phyloP scores from a whole-genome alignment of 2,113 vertebrate genomes.

The Coturnix japonica region DNA sequence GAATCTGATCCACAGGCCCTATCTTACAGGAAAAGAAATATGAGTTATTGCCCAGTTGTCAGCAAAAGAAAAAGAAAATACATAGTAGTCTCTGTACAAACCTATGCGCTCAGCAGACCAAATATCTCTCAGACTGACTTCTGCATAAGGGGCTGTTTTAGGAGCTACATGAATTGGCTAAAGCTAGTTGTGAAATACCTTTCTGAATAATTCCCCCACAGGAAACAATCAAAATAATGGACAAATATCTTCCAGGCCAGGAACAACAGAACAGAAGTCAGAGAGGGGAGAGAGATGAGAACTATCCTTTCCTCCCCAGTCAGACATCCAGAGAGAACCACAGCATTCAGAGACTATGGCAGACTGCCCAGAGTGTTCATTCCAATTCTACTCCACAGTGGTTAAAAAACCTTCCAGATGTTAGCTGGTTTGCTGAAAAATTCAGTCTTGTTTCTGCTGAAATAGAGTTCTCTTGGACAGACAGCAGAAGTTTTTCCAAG shows the following conservation, averaged over 20 bases:
- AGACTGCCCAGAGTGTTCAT: not conserved
- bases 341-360: not conserved
- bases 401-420: not conserved
- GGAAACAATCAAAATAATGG: not conserved
- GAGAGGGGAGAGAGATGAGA: not conserved
- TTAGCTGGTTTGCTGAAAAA: not conserved
- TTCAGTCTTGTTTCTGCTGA: not conserved
- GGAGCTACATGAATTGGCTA: not conserved
- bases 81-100: not conserved
- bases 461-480: not conserved
- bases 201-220: not conserved
- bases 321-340: not conserved
- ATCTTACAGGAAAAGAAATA: not conserved
- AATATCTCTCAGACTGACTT: not conserved
- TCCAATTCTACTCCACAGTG: not conserved
- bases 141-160: not conserved
- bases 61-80: not conserved
- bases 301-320: rapidly evolving
- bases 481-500: not conserved
- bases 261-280: not conserved
- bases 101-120: not conserved
- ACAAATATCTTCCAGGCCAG: not conserved
- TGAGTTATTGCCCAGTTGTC: not conserved
- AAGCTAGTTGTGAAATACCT: not conserved
- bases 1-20: not conserved